A percentile compares a stretch with the other conserved stretches of the same genome.
These are phyloP conservation scores for Euplexia lucipara DNA, from an alignment of 2,888 invertebrate genomes.

Conservation along the genomic window DNA sequence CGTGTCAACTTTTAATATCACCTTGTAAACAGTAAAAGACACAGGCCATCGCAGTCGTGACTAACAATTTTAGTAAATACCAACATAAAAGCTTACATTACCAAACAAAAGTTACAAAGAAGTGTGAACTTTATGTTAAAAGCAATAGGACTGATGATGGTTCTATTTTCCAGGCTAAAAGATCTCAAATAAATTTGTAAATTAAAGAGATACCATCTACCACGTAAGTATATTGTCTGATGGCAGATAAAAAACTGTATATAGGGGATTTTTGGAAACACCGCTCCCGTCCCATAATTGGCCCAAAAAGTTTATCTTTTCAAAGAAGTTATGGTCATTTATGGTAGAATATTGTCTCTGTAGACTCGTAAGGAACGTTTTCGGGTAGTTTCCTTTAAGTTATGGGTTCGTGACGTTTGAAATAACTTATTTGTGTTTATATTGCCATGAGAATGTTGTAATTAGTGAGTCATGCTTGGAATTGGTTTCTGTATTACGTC, in stretches of 20 bases:
- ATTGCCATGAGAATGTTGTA: conserved; percentile 74
- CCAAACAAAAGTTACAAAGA: background rate
- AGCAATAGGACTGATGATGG: background rate
- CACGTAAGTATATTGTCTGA: conserved; percentile 85
- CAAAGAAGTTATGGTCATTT: conserved; percentile 87
- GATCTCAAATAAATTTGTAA: conserved; percentile 65
- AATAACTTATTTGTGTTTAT: conserved; percentile 69
- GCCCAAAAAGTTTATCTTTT: conserved; percentile 85
- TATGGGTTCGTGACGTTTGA: conserved; percentile 79
- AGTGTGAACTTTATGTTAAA: conserved; percentile 13
- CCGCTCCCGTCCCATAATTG: conserved; percentile 86
- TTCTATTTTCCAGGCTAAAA: background rate
- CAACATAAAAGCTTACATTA: conserved; percentile 40
- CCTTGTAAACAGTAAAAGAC: conserved; percentile 82
- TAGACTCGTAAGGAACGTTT: conserved; percentile 72
- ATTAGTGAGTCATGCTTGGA: conserved; percentile 66
- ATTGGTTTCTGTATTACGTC: conserved; percentile 46
- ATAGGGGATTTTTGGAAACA: conserved; percentile 87
- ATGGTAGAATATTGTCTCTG: conserved; percentile 77
- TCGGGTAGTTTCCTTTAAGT: conserved; percentile 73
- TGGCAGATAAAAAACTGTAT: conserved; percentile 82
- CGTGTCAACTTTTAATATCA: conserved; percentile 85
- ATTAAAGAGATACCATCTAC: conserved; percentile 80
- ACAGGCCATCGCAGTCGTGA: conserved; percentile 83
- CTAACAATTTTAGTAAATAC: conserved; percentile 79